Evolutionary conservation across 1,140 invertebrate species (phyloP).

Genomic region (Drosophila chauvacae): DNA sequence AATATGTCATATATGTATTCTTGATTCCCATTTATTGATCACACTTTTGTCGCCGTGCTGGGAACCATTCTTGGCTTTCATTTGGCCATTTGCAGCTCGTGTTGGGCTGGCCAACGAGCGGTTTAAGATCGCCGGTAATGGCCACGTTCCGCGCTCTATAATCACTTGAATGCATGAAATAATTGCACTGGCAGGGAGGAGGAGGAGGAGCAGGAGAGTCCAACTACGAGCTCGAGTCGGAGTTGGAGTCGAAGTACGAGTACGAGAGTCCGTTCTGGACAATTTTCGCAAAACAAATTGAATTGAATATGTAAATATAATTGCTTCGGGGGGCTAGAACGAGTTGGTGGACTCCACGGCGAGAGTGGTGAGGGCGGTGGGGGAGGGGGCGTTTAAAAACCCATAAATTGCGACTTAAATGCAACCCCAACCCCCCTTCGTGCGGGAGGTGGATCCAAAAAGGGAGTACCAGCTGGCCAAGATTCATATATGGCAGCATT

Average conservation of each 20-base stretch:
- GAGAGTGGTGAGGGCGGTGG: too few species aligned
- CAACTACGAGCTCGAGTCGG: background rate
- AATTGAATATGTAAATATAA: conserved; percentile 79
- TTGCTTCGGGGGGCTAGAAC: conserved; percentile 42
- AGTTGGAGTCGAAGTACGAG: background rate
- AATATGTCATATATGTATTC: too few species aligned
- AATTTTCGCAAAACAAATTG: conserved; percentile 73
- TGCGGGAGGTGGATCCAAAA: conserved; percentile 3
- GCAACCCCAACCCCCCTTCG: background rate
- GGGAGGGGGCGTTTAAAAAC: conserved; percentile 55
- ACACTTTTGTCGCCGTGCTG: conserved; percentile 11
- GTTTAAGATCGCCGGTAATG: conserved; percentile 76
- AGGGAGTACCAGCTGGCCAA: conserved; percentile 24
- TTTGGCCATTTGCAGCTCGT: conserved; percentile 55
- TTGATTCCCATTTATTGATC: background rate
- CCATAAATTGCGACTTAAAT: conserved; percentile 66
- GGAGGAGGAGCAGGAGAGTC: background rate
- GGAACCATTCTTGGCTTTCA: conserved; percentile 18
- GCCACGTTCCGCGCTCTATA: conserved; percentile 68
- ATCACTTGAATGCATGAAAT: conserved; percentile 56
- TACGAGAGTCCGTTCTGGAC: conserved; percentile 34
- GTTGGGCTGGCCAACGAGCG: conserved; percentile 42
- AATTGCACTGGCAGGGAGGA: conserved; percentile 30
- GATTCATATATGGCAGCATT: conserved; percentile 36
- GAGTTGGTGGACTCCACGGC: background rate